Evolutionary conservation across 2,113 vertebrate genomes (phyloP).

Genomic region (Scomber scombrus): DNA sequence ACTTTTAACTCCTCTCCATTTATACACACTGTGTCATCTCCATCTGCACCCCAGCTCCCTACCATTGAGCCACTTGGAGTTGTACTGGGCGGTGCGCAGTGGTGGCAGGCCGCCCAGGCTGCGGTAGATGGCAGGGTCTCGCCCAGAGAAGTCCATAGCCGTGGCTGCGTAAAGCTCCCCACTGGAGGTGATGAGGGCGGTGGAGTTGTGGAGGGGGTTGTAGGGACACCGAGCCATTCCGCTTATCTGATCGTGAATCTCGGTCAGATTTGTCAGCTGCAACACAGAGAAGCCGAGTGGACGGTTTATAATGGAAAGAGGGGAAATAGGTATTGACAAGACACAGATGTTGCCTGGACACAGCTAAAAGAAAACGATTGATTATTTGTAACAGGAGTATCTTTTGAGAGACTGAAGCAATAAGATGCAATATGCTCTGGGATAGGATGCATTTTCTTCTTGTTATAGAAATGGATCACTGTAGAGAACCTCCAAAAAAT

Average conservation of each 20-base stretch:
- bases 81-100: slow-evolving; percentile 97
- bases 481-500: slow-evolving; percentile 38
- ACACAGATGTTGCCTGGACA: background rate
- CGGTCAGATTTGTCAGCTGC: slow-evolving; percentile 93
- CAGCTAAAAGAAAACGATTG: background rate
- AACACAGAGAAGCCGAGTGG: background rate
- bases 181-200: slow-evolving; percentile 94
- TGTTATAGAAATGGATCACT: slow-evolving; percentile 29
- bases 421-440: slow-evolving; percentile 1
- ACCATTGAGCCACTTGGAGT: slow-evolving; percentile 99
- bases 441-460: slow-evolving; percentile 15
- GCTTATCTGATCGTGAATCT: slow-evolving; percentile 97
- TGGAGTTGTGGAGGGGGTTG: slow-evolving; percentile 97
- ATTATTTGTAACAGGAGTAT: slow-evolving; percentile 15
- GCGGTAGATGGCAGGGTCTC: slow-evolving; percentile 97
- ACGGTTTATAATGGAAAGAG: background rate
- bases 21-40: slow-evolving; percentile 11
- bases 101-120: slow-evolving; percentile 94
- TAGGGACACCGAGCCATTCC: slow-evolving; percentile 98
- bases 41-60: slow-evolving; percentile 35
- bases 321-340: background rate
- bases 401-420: slow-evolving; percentile 13
- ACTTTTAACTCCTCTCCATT: slow-evolving; percentile 2
- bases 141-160: slow-evolving; percentile 97
- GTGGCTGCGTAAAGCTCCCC: slow-evolving; percentile 97